These are phyloP conservation scores for Ceuthmochares aereus DNA, from an alignment of 2,113 vertebrate genomes.

Conservation along the genomic window DNA sequence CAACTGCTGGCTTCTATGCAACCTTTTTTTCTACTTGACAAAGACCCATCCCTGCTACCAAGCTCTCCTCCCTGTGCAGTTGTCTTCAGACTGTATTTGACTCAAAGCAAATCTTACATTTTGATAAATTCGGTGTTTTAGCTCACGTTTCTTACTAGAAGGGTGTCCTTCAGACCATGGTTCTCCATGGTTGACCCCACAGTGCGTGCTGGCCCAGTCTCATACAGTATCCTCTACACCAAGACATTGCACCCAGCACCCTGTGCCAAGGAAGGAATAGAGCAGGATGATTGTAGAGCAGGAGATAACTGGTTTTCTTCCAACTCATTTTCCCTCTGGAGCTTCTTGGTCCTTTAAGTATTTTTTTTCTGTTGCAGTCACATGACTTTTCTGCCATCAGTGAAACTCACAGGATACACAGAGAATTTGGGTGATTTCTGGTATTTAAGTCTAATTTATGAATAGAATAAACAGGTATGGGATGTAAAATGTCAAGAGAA, in stretches of 20 bases:
- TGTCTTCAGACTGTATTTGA: background rate
- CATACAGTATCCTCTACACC: background rate
- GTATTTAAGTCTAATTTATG: background rate
- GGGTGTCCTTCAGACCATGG: background rate
- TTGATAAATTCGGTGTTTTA: background rate
- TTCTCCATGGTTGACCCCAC: background rate
- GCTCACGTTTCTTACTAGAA: background rate
- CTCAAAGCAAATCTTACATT: background rate
- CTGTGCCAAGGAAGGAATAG: background rate
- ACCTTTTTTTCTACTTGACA: background rate
- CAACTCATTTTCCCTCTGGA: background rate
- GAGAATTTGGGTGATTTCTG: background rate
- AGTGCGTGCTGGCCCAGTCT: background rate
- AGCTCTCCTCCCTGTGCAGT: background rate
- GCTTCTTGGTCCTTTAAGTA: background rate
- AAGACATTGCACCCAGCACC: background rate
- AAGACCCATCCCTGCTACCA: background rate
- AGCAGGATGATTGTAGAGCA: background rate
- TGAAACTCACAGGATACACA: background rate
- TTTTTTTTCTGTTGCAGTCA: background rate
- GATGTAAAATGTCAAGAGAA: background rate
- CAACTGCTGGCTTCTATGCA: background rate
- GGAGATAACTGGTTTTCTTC: background rate
- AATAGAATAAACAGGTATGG: background rate
- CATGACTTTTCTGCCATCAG: background rate